Evolutionary conservation across 2,888 invertebrate species (phyloP).

Genomic region (Rambutsinella grinnellia): DNA sequence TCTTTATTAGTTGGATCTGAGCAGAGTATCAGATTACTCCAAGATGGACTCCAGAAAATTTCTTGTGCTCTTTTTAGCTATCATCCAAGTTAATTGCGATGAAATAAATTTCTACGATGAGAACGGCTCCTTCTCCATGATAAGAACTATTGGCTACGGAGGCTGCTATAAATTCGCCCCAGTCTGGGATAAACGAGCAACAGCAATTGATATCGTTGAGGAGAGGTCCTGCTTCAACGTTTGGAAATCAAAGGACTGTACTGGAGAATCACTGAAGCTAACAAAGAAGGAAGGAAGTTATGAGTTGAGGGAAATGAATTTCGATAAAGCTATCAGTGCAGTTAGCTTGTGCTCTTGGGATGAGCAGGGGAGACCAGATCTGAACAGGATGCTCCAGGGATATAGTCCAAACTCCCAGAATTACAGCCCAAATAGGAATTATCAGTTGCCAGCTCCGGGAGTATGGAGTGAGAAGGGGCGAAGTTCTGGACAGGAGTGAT

Average conservation of each 20-base stretch:
- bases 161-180: conserved; percentile 29
- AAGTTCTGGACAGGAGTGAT: too few species aligned
- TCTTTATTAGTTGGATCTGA: too few species aligned
- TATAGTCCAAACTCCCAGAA: too few species aligned
- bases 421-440: too few species aligned
- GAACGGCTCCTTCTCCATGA: conserved; percentile 10
- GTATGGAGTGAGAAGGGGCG: too few species aligned
- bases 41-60: too few species aligned
- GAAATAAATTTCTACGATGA: background rate
- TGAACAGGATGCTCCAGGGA: too few species aligned
- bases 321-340: conserved; percentile 24
- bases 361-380: conserved; percentile 5
- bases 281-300: background rate
- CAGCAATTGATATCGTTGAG: conserved; percentile 14
- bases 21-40: too few species aligned
- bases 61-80: too few species aligned
- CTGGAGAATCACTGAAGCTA: conserved; percentile 1
- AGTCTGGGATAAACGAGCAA: conserved; percentile 15
- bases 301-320: conserved; percentile 15
- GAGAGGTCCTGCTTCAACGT: conserved; percentile 20
- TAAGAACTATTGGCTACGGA: conserved; percentile 30
- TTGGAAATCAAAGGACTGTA: conserved; percentile 11
- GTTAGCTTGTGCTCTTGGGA: conserved; percentile 18
- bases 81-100: background rate
- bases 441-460: too few species aligned